Conservation (phyloP, 1,140 invertebrate genomes). For the Drosophila miranda region DNA sequence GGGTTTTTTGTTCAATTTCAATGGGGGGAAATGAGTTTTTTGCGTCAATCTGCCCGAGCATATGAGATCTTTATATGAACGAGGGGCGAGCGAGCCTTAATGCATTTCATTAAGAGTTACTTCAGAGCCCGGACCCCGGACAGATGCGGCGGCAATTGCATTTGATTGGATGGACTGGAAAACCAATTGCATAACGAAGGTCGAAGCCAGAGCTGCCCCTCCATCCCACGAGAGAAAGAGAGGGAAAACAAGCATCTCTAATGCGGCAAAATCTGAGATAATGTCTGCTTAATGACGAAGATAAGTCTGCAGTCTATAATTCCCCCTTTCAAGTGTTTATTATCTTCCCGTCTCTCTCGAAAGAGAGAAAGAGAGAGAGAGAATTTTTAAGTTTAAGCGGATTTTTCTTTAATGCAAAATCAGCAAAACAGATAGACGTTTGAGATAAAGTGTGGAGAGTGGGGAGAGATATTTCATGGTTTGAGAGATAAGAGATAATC, state of each 20-base stretch:
- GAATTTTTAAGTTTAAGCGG: slow-evolving; percentile 3
- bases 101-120: slow-evolving; percentile 72
- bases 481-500: no score
- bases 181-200: slow-evolving; percentile 38
- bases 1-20: slow-evolving; percentile 26
- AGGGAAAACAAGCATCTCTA: neutral
- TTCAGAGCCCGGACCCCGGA: slow-evolving; percentile 22
- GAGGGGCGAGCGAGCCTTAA: slow-evolving; percentile 36
- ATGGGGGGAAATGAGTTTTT: slow-evolving; percentile 53
- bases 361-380: no score
- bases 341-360: no score
- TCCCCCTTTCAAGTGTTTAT: slow-evolving; percentile 6
- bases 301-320: slow-evolving; percentile 18
- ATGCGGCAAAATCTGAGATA: slow-evolving; percentile 11
- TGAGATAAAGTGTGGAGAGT: no score
- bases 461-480: neutral
- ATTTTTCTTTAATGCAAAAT: slow-evolving; percentile 4
- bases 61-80: slow-evolving; percentile 21
- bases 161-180: slow-evolving; percentile 22
- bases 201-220: slow-evolving; percentile 15
- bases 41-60: slow-evolving; percentile 28
- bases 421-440: neutral
- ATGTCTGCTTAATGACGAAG: slow-evolving; percentile 14
- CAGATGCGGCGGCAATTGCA: slow-evolving; percentile 32
- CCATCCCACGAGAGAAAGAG: no score